Conservation (phyloP, 2,888 invertebrate species). For the Euzophera pinguis region DNA sequence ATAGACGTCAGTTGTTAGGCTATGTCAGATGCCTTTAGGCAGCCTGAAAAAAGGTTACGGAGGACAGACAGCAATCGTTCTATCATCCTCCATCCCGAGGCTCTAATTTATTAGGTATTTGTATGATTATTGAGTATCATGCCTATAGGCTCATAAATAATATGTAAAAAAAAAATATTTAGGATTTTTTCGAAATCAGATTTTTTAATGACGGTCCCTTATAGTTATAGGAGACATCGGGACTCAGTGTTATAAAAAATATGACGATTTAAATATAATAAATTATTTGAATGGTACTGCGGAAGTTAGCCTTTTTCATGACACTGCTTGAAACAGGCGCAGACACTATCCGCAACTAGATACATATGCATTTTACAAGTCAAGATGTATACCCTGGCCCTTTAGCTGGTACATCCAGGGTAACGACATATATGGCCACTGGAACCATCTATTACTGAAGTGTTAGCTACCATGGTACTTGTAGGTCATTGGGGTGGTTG, state of each 20-base stretch:
- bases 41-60: too few species aligned
- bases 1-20: too few species aligned
- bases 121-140: too few species aligned
- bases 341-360: neutral
- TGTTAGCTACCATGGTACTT: constrained; percentile 2
- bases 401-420: neutral
- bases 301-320: neutral
- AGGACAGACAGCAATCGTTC: too few species aligned
- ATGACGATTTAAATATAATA: neutral
- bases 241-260: neutral
- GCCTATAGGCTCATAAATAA: too few species aligned
- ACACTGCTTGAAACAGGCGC: neutral
- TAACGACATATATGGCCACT: neutral
- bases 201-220: too few species aligned
- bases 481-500: constrained; percentile 10
- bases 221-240: too few species aligned
- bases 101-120: too few species aligned
- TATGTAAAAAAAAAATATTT: too few species aligned
- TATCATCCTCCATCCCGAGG: too few species aligned
- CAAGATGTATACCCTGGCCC: neutral
- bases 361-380: neutral
- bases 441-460: neutral
- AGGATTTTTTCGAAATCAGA: too few species aligned
- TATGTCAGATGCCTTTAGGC: too few species aligned
- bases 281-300: neutral